Conservation (phyloP, 2,888 invertebrate species). For the Cerastis rubricosa region DNA sequence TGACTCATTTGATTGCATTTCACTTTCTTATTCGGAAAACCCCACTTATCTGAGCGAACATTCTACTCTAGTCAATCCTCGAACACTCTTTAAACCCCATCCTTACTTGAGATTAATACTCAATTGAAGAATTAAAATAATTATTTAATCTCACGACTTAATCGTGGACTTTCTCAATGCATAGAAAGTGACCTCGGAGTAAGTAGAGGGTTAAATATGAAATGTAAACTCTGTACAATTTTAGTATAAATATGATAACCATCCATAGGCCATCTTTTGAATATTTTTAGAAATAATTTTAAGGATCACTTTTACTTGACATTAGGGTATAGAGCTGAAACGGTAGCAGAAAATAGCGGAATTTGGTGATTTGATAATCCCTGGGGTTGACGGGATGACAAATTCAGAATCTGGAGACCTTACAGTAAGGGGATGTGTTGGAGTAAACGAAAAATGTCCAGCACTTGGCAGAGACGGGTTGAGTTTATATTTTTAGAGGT, state of each 20-base stretch:
- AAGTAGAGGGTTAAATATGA: conserved; percentile 70
- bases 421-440: background rate
- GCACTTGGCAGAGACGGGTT: background rate
- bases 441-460: background rate
- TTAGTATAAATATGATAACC: conserved; percentile 55
- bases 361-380: background rate
- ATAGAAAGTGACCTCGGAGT: conserved; percentile 69
- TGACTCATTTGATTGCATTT: conserved; percentile 77
- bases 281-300: conserved; percentile 5
- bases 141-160: conserved; percentile 59
- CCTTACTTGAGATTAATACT: conserved; percentile 35
- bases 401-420: background rate
- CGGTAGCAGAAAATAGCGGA: background rate
- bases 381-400: background rate
- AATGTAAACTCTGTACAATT: conserved; percentile 61
- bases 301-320: background rate
- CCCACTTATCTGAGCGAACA: conserved; percentile 60
- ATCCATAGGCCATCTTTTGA: conserved; percentile 34
- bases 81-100: conserved; percentile 16
- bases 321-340: background rate
- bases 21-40: conserved; percentile 82
- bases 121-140: conserved; percentile 55
- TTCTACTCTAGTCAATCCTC: conserved; percentile 50
- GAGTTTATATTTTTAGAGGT: background rate
- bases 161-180: conserved; percentile 67